Conservation (phyloP, 2,888 invertebrate genomes). For the Corbicula japonica region DNA sequence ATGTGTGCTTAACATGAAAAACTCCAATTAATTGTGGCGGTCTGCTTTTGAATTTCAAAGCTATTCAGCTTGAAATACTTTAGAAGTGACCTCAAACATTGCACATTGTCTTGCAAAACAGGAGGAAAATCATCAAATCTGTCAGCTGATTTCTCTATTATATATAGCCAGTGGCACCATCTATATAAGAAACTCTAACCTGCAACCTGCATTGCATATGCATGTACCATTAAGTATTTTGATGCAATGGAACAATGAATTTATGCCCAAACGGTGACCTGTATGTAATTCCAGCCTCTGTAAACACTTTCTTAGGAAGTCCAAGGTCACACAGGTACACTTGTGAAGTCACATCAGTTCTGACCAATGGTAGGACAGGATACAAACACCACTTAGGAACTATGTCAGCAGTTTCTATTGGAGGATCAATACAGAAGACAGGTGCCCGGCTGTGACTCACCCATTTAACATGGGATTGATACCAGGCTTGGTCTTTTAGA, state of each 20-base stretch:
- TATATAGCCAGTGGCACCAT: no score
- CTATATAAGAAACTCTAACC: no score
- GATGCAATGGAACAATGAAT: constrained; percentile 91
- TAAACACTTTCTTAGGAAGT: constrained; percentile 92
- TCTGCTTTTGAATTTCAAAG: no score
- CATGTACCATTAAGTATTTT: constrained; percentile 36
- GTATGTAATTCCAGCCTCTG: constrained; percentile 92
- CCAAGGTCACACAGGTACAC: constrained; percentile 95
- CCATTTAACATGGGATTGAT: constrained; percentile 90
- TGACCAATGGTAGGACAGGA: constrained; percentile 91
- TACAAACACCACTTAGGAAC: constrained; percentile 91
- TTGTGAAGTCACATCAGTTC: constrained; percentile 89
- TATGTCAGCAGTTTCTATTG: constrained; percentile 88
- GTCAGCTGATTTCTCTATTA: no score
- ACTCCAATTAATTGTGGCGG: no score
- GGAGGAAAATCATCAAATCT: no score
- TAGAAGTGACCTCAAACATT: no score
- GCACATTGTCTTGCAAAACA: no score
- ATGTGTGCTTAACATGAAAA: no score
- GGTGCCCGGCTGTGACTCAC: constrained; percentile 91
- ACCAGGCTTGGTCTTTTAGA: constrained; percentile 82
- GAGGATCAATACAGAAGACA: constrained; percentile 92
- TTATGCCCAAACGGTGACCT: constrained; percentile 94
- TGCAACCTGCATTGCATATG: background rate
- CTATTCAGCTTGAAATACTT: no score